A percentile compares a stretch with the other conserved stretches of the same genome.
Conservation (phyloP, 2,888 invertebrate genomes). For the Catocala nupta region DNA sequence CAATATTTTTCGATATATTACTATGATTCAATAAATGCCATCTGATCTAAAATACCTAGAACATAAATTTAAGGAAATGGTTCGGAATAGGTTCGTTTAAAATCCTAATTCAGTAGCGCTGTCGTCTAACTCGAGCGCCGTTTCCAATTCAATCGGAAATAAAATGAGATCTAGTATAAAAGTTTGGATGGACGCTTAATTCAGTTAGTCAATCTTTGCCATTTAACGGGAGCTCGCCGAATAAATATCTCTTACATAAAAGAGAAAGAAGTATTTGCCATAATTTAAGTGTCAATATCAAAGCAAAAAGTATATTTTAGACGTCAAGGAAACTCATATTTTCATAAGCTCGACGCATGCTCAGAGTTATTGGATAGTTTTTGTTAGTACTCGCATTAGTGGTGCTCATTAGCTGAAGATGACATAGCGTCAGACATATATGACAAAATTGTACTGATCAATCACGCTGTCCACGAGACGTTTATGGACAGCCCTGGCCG, state of each 20-base stretch:
- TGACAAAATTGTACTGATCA: constrained; percentile 32
- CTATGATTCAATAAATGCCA: background rate
- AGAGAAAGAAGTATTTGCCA: background rate
- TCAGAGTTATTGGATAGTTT: constrained; percentile 11
- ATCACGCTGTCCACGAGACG: constrained; percentile 18
- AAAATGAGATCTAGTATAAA: constrained; percentile 31
- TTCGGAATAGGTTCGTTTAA: constrained; percentile 16
- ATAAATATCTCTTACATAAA: background rate
- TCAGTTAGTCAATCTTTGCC: background rate
- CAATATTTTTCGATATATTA: too few relatives aligned
- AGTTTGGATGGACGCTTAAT: constrained; percentile 17
- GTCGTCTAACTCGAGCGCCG: constrained; percentile 17
- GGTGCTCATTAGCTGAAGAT: constrained; percentile 27
- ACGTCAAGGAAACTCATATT: background rate
- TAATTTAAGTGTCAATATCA: constrained; percentile 1
- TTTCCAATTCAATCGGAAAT: constrained; percentile 33
- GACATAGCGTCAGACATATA: constrained; percentile 21
- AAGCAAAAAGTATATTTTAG: background rate
- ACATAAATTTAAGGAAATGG: constrained; percentile 13
- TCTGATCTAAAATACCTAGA: constrained; percentile 1
- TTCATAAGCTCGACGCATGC: background rate
- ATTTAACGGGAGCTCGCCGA: background rate
- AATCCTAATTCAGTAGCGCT: constrained; percentile 24
- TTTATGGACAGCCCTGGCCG: constrained; percentile 33
- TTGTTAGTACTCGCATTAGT: constrained; percentile 16